Base-by-base conservation (phyloP, 2,888 invertebrate genomes). In the Folsomia manolachei region DNA sequence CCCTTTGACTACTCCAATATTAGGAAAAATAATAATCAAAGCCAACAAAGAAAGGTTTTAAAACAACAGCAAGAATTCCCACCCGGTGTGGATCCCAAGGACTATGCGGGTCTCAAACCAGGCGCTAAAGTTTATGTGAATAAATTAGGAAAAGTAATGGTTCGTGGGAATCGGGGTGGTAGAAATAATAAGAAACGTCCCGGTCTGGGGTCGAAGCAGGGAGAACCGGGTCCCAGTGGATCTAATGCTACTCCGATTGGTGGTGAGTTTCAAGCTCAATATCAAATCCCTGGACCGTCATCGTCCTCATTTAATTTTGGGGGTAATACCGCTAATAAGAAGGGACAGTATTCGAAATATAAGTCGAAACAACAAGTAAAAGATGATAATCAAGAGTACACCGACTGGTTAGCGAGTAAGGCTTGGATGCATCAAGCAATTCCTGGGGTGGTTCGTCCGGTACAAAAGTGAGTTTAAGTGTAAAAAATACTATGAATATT, bases 381-480 rank as follows among this genome's bases (percentile, higher is more conserved):
- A 51, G 70, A 75, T 9, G 70, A 75, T 51, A 73, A 75, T 39
- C 26, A 63, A 23, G 71, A 72, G 52, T 77, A 77, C 51, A 23
- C 75, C 4, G 70, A 75, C 14, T 77, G 71, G 61, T 51, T 77
- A 1, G 71, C 75, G 26, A 70, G 73, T 52, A 77, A 77, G 60
- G 71, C 77, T 1, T 77, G 75, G 75, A 39, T 77, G 1, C 70
- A 75, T 69, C 70, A 73, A 71, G 70, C 77, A 0, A 77, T 77
- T 66, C 73, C 73, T 24, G 77, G 77, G 25, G 75, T 72, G 1
- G 69, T 77, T 0, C 71, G 70, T 25, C 66, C 68, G 4, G 51
- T 23, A 26, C 39, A 39, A 39, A 39, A 14, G 14, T 39, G 14
- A 39, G 14, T 9, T 39, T 39, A 39, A n/a, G n/a, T n/a, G n/a